Base-by-base conservation (phyloP, 2,113 vertebrate genomes). In the Chaetodon auriga region DNA sequence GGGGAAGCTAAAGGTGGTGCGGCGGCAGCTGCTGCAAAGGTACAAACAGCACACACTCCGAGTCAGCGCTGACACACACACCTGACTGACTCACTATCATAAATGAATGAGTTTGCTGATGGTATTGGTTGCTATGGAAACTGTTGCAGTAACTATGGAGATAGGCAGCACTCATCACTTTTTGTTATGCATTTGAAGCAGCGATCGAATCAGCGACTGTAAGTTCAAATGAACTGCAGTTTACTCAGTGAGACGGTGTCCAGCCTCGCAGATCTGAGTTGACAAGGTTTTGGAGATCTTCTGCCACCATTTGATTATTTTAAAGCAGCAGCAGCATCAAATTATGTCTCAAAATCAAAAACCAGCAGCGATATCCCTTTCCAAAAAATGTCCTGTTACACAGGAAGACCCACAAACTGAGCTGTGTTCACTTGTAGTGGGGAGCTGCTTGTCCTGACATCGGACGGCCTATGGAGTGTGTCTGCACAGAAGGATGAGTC, bases 1-100 rank as follows among this genome's bases (percentile, higher is more conserved):
- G 94, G 96, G 96, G 90, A 96, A 96, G 92, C 79, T 96, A 93
- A 97, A 96, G 92, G 95, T 96, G 81, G 95, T 97, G 30, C 95
- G 96, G 30, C 90, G 94, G 74, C 93, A 55, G 92, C 87, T 97
- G 90, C 95, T 96, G 25, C 97, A 96, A 90, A 92, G 93, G 36
- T 97, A 96, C 55, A 73, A 70, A 36, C 13, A 48, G 25, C 25
- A n/a, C 54, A 53, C n/a, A 45, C 11, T 9, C 2, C 45, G 3
- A 16, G 3, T 25, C 35, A 45, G 21, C 38, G 19, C 8, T 36
- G 46, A 38, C 11, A 15, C 30, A 7, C 3, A 49, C 16, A 9
- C 12, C 5, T 7, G 8, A 25, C 6, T 30, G 30, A 41, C 8
- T 8, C 38, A 41, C 5, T 23, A 6, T 23, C 6, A 14, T 21